phyloP scores from a whole-genome alignment of 2,888 invertebrate genomes.

The Monoplex corrugatus region DNA sequence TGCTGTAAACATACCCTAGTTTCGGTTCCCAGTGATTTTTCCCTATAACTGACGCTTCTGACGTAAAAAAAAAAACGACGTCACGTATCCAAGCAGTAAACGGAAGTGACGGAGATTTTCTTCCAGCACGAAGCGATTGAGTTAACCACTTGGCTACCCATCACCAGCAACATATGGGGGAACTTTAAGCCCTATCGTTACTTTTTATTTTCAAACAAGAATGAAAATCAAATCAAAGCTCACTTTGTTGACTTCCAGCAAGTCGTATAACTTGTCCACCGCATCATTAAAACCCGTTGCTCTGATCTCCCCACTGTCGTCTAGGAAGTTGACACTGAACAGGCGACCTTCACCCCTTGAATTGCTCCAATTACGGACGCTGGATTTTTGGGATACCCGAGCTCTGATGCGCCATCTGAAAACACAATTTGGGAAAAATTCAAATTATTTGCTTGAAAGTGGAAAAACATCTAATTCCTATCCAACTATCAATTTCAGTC shows the following conservation, averaged over 20 bases:
- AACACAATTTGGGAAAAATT: background rate
- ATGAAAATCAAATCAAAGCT: background rate
- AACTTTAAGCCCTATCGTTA: too few relatives aligned
- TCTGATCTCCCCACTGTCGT: slow-evolving; percentile 96
- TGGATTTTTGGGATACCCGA: slow-evolving; percentile 91
- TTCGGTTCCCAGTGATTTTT: too few relatives aligned
- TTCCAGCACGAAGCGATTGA: too few relatives aligned
- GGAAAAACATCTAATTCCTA: background rate
- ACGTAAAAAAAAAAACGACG: too few relatives aligned
- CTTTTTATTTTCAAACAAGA: background rate
- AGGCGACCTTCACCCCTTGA: slow-evolving; percentile 95
- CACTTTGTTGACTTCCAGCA: slow-evolving; percentile 88
- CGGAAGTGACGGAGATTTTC: too few relatives aligned
- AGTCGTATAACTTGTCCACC: slow-evolving; percentile 93
- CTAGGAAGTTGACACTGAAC: slow-evolving; percentile 95
- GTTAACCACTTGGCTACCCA: too few relatives aligned
- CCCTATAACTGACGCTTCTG: too few relatives aligned
- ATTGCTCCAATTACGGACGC: slow-evolving; percentile 94
- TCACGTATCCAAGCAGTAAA: too few relatives aligned
- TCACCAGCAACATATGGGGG: too few relatives aligned
- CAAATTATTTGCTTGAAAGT: background rate
- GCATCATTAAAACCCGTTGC: slow-evolving; percentile 94
- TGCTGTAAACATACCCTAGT: too few relatives aligned
- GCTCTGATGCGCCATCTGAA: slow-evolving; percentile 94
- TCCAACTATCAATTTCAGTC: too few relatives aligned